Conservation (phyloP, 2,888 invertebrate species). For the Glyphotaelius pellucidus region DNA sequence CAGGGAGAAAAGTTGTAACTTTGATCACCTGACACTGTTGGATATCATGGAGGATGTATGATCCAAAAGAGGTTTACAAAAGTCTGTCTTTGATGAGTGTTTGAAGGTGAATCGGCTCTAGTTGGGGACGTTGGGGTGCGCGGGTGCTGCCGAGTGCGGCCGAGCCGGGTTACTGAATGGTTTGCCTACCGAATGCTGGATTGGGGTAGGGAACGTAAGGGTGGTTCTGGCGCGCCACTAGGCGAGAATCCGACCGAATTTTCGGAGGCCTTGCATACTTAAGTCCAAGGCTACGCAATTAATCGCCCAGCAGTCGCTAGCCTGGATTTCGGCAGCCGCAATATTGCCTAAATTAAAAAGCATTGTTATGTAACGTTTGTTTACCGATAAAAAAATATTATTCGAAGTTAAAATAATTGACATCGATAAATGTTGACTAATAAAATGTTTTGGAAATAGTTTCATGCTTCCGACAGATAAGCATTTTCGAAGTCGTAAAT, state of each 20-base stretch:
- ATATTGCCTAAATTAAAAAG: neutral
- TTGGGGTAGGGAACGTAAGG: slow-evolving; percentile 28
- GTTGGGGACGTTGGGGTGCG: slow-evolving; percentile 22
- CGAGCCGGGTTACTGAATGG: slow-evolving; percentile 60
- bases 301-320: neutral
- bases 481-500: neutral
- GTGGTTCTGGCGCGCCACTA: slow-evolving; percentile 38
- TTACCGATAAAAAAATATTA: neutral
- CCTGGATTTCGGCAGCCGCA: neutral
- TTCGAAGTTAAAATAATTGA: neutral
- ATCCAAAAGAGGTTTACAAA: neutral
- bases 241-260: slow-evolving; percentile 35
- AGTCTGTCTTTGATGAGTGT: neutral
- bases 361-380: neutral
- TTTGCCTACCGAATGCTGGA: slow-evolving; percentile 44
- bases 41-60: neutral
- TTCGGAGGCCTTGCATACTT: slow-evolving; percentile 15
- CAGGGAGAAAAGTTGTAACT: slow-evolving; percentile 15
- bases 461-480: neutral
- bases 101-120: slow-evolving; percentile 26
- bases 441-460: neutral
- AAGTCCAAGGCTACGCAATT: neutral
- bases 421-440: neutral
- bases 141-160: slow-evolving; percentile 54
- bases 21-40: neutral